Conservation (phyloP, 2,888 invertebrate species). For the Anaspis maculata region DNA sequence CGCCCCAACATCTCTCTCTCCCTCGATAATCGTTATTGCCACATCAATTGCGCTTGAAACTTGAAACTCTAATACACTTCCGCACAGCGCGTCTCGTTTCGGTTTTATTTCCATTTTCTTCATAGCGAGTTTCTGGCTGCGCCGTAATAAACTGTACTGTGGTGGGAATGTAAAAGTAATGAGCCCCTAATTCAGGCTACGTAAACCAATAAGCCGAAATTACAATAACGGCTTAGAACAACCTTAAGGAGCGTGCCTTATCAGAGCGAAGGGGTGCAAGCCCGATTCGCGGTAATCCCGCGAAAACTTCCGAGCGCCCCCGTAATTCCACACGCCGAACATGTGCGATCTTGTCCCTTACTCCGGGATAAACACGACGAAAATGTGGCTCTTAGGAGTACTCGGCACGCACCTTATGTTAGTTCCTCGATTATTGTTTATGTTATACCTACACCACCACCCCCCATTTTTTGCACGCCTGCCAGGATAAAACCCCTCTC, state of each 20-base stretch:
- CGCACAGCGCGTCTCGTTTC: too few species aligned
- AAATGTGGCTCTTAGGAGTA: conserved; percentile 15
- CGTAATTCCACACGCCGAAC: neutral
- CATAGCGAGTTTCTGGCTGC: too few species aligned
- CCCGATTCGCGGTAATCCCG: neutral
- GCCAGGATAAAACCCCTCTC: neutral
- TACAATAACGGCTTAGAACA: conserved; percentile 15
- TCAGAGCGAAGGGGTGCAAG: conserved; percentile 7
- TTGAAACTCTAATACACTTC: too few species aligned
- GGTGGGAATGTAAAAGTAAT: conserved; percentile 8
- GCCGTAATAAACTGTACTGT: too few species aligned
- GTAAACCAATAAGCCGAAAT: conserved; percentile 13
- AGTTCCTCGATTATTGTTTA: conserved; percentile 15
- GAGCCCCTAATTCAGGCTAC: conserved; percentile 8
- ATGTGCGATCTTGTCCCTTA: conserved; percentile 1
- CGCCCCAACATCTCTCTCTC: too few species aligned
- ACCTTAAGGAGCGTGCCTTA: conserved; percentile 15
- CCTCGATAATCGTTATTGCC: too few species aligned
- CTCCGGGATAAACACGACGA: conserved; percentile 6
- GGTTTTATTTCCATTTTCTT: too few species aligned
- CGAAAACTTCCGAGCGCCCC: neutral
- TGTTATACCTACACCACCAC: conserved; percentile 4
- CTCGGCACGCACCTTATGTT: conserved; percentile 15
- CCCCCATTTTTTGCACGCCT: neutral
- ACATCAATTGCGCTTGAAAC: neutral